Conservation (phyloP, 2,113 vertebrate species). For the Megaceryle torquata region DNA sequence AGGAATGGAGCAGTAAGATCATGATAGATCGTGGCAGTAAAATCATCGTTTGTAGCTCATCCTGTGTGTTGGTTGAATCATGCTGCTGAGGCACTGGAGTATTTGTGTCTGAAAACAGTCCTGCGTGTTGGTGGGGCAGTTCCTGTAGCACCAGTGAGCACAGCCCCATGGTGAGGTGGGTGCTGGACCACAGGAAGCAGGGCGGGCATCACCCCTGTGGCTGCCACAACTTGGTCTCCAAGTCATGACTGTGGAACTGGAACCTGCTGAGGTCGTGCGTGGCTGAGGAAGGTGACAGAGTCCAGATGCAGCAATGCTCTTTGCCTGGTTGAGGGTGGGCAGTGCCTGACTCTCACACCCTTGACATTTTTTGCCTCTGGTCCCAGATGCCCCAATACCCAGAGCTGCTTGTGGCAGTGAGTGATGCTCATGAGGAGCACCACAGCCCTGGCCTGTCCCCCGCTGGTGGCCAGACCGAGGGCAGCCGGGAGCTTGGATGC, state of each 20-base stretch:
- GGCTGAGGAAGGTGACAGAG: rapidly evolving
- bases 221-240: background rate
- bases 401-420: rapidly evolving
- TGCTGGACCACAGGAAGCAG: rapidly evolving
- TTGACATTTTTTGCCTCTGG: background rate
- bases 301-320: rapidly evolving
- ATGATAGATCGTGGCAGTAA: background rate
- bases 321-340: too few relatives aligned
- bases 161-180: background rate
- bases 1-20: background rate
- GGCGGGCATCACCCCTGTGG: background rate
- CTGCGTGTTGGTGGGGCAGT: rapidly evolving
- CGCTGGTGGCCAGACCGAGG: background rate
- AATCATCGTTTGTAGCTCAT: background rate
- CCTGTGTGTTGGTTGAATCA: background rate
- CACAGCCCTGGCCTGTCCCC: background rate
- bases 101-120: background rate
- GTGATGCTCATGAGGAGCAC: background rate
- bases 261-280: rapidly evolving
- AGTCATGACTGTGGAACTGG: rapidly evolving
- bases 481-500: background rate
- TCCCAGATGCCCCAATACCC: too few relatives aligned
- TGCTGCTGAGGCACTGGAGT: background rate
- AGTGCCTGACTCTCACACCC: background rate
- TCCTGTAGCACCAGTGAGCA: background rate